Evolutionary conservation across 2,888 invertebrate species (phyloP).

Genomic region (Lottia gigantea): DNA sequence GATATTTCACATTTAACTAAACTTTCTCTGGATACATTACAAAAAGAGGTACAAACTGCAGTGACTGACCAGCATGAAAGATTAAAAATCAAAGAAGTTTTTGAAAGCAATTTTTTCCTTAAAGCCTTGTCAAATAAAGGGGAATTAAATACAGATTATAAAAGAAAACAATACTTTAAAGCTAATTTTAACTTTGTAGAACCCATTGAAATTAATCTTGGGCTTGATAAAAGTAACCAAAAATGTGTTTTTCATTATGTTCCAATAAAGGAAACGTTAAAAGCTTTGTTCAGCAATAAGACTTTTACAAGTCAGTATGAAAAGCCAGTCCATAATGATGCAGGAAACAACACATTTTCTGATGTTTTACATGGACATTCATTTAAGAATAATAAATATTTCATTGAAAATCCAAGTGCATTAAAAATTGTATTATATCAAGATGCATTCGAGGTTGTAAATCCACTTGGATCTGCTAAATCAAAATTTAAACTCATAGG

Average conservation of each 20-base stretch:
- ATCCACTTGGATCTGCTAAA: background rate
- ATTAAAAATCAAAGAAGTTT: background rate
- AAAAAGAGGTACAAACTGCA: background rate
- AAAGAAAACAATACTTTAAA: constrained; percentile 1
- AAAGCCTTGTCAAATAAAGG: background rate
- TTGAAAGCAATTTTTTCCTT: background rate
- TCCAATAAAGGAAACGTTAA: background rate
- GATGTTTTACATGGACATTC: constrained; percentile 1
- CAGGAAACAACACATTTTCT: background rate
- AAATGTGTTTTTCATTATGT: constrained; percentile 3
- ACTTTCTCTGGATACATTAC: background rate
- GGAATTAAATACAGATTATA: background rate
- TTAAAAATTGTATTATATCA: constrained; percentile 1
- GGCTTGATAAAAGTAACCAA: background rate
- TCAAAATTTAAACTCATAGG: background rate
- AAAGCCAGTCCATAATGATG: background rate
- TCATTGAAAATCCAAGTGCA: background rate
- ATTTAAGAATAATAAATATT: constrained; percentile 5
- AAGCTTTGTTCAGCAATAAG: background rate
- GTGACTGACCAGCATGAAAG: background rate
- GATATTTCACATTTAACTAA: constrained; percentile 1
- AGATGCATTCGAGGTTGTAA: constrained; percentile 2
- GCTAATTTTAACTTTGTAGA: background rate
- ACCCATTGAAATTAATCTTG: background rate
- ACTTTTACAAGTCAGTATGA: background rate